Conservation (phyloP, 2,888 invertebrate genomes). For the Parthenolecanium corni region DNA sequence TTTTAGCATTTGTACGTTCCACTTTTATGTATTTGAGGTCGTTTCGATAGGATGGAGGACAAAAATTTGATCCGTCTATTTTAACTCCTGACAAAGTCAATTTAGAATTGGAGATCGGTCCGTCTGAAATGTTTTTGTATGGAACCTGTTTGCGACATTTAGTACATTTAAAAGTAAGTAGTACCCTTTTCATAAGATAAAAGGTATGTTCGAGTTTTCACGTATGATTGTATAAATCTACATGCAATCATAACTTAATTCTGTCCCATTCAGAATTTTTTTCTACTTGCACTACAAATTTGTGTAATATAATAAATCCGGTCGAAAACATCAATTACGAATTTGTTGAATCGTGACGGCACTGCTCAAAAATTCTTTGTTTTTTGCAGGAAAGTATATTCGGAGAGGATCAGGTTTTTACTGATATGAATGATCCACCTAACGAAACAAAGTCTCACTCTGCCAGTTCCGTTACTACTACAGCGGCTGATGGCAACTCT, state of each 20-base stretch:
- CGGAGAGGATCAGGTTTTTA: constrained; percentile 88
- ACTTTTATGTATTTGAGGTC: not conserved
- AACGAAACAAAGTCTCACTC: constrained; percentile 28
- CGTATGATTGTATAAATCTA: no score
- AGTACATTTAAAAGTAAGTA: constrained; percentile 61
- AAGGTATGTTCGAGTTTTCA: no score
- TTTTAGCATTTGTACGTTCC: not conserved
- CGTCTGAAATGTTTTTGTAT: constrained; percentile 80
- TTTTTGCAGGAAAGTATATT: constrained; percentile 77
- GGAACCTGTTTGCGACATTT: constrained; percentile 84
- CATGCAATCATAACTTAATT: no score
- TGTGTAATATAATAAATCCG: no score
- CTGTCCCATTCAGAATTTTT: no score
- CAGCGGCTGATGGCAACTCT: constrained; percentile 32
- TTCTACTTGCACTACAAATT: no score
- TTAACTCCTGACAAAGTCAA: constrained; percentile 79
- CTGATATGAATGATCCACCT: constrained; percentile 58
- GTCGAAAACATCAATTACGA: no score
- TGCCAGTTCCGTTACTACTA: constrained; percentile 29
- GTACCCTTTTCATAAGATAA: no score
- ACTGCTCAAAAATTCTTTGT: no score
- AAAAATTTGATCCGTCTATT: constrained; percentile 75
- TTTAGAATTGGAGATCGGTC: constrained; percentile 87
- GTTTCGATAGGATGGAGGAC: constrained; percentile 41
- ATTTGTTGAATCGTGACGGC: no score